phyloP scores from a whole-genome alignment of 2,113 vertebrate genomes.

The Dolichotis patagonum region DNA sequence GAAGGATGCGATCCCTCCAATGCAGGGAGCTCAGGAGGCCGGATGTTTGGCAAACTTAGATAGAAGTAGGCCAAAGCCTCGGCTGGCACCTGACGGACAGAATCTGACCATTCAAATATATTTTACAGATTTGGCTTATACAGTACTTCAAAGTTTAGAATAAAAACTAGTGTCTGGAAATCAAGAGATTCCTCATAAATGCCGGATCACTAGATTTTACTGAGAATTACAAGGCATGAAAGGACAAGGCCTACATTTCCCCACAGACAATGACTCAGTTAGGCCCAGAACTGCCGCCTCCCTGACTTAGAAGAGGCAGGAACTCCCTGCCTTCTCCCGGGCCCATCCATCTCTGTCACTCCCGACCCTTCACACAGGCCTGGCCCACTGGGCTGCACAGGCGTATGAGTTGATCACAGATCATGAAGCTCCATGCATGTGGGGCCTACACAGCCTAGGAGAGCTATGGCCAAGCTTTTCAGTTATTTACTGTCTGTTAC shows the following conservation, averaged over 20 bases:
- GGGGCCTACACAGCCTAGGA: neutral
- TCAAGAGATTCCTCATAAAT: neutral
- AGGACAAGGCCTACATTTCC: neutral
- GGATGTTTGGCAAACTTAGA: neutral
- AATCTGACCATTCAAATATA: neutral
- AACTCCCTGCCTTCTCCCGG: neutral
- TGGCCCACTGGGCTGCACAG: no score
- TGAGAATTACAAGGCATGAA: slow-evolving; percentile 7
- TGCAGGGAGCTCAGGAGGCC: neutral
- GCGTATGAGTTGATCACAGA: neutral
- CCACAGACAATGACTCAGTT: neutral
- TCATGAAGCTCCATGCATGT: neutral
- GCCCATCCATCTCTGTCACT: no score
- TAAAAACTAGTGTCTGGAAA: neutral
- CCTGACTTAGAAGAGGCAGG: neutral
- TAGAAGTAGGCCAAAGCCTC: neutral
- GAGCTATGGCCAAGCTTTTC: neutral
- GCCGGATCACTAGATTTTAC: neutral
- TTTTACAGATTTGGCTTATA: neutral
- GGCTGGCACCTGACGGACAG: neutral
- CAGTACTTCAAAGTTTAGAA: neutral
- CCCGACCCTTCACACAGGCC: neutral
- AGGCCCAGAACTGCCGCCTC: neutral
- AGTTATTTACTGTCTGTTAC: neutral
- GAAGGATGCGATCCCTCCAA: neutral